Base-by-base conservation (phyloP, 2,888 invertebrate species). In the Eristalinus sepulchralis region DNA sequence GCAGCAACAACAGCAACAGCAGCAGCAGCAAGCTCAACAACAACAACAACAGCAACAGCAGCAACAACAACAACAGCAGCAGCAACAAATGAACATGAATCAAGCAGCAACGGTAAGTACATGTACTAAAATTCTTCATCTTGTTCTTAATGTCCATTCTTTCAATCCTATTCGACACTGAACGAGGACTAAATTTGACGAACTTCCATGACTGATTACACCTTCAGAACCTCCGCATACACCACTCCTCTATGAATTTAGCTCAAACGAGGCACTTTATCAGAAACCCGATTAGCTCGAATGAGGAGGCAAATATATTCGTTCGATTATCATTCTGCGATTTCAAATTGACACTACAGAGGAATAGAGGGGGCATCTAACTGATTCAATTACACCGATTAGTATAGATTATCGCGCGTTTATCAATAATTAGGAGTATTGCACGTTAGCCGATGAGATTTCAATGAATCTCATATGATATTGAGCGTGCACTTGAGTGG, bases 21-120 rank as follows among this genome's bases (percentile, higher is more conserved):
- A 91, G 34, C 91, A 91, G 68, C 92, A 92, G 66, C 92, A 92
- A 24, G 92, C 92, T 67, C 91, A 92, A 88, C 94, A 93, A 87
- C 90, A 90, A 53, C 90, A 93, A 36, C 94, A 94, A 91, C 93
- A 94, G 88, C 93, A 94, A 88, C 94, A 94, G 88, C 93, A 93
- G 77, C 93, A 93, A 83, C 92, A 93, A 88, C 91, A 93, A 83
- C 92, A 92, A 82, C 93, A 89, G 33, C 89, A 89, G 88, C 90
- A 90, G 66, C 88, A 88, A 83, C 88, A 88, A 81, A 71, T 84
- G 87, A 91, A 89, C 78, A 89, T 91, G 82, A 92, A 90, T 88
- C 87, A 75, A 72, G 89, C 90, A 78, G 90, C 91, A 71, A 90
- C 90, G 89, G 92, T 91, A 89, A 90, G 90, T 89, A 34, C 20